Base-by-base conservation (phyloP, 2,888 invertebrate species). In the Thereva unica region DNA sequence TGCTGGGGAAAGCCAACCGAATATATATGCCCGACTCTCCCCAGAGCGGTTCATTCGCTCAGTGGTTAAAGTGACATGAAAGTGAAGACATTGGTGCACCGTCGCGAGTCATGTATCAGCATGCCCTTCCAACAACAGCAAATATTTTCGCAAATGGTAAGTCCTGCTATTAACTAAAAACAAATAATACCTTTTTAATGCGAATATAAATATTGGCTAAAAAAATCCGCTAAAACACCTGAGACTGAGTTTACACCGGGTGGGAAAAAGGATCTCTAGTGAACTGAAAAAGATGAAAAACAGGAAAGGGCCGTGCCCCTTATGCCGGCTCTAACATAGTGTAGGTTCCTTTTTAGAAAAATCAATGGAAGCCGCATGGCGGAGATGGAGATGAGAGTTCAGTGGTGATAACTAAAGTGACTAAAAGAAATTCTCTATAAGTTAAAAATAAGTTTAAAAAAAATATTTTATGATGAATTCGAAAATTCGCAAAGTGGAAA, bases 31-130 rank as follows among this genome's bases (percentile, higher is more conserved):
- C 74, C 72, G 73, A 74, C 72, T 72, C 72, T 71, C 68, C 73
- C 74, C 73, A 73, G 73, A 70, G 72, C 74, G 75, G 75, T 78
- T 79, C 78, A 79, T 79, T 79, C 78, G 77, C 74, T 76, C 77
- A 80, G 80, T 80, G 77, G 77, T 79, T 78, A 75, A 79, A 80
- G 80, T 80, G 80, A 79, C 80, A 80, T 80, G 80, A 80, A 77
- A 80, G 80, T 80, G 78, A 78, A 78, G 77, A 78, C 76, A 78
- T 78, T 77, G 77, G 78, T 75, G 76, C 76, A 78, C 75, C 77
- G 76, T 78, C 76, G 74, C 77, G 78, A 80, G 80, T 80, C 80
- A 80, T 80, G 80, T 80, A 80, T 80, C 80, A 80, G 78, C 80
- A 80, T 80, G 80, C 77, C 79, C 79, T 78, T 78, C 77, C 80